These are phyloP conservation scores for Abramis brama DNA, from an alignment of 2,113 vertebrate genomes.

Conservation along the genomic window DNA sequence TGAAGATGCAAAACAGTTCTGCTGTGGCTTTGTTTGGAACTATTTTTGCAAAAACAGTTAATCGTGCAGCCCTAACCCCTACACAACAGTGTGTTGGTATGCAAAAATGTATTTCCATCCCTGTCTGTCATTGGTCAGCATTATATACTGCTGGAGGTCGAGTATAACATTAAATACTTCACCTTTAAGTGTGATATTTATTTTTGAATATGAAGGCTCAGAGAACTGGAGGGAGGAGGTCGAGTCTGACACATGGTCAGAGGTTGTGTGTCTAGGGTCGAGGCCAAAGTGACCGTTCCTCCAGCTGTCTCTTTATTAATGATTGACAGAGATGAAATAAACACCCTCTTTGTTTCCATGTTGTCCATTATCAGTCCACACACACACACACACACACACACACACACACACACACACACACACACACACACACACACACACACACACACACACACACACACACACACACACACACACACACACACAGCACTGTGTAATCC, in stretches of 20 bases:
- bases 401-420: not conserved
- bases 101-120: not conserved
- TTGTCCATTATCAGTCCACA: conserved; percentile 45
- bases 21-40: no score
- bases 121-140: not conserved
- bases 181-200: not conserved
- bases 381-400: not conserved
- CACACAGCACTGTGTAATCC: not conserved
- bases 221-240: not conserved
- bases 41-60: no score
- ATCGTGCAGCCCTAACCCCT: no score
- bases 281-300: not conserved
- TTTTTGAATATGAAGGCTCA: not conserved
- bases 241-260: not conserved
- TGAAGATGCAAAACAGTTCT: no score
- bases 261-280: not conserved
- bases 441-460: conserved; percentile 18
- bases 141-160: no score
- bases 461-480: not conserved
- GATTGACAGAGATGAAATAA: conserved; percentile 3
- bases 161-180: not conserved
- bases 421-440: conserved; percentile 3
- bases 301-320: conserved; percentile 38
- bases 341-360: conserved; percentile 9
- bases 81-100: not conserved